Evolutionary conservation across 2,113 vertebrate species (phyloP), one percentile per base, ranked within the genome.

Genomic region (Marmota monax): DNA sequence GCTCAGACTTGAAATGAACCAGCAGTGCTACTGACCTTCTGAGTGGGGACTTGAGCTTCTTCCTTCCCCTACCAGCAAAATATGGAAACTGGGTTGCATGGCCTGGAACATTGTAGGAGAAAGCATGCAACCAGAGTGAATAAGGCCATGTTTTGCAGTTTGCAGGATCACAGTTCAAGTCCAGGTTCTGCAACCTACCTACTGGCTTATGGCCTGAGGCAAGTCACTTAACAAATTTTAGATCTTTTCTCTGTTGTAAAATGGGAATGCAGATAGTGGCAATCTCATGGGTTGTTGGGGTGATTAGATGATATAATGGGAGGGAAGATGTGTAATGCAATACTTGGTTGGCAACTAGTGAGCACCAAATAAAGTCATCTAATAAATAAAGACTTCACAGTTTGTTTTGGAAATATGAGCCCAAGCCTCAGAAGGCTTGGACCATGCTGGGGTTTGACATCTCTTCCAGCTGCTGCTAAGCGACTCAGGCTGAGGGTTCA

Each of bases 351-450:
- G 79, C 22, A 91, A 56, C 48, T 67, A 29, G 27, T 37, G 69
- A 79, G 18, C 20, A 25, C 45, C 83, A 69, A 34, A 83, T 77
- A 85, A 93, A 87, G 29, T 32, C 53, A 95, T 73, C 89, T 86
- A 61, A 73, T 78, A 77, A 92, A 92, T 73, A 85, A 90, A 96
- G 83, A 76, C 58, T 56, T 92, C 32, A n/a, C 9, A 12, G 65
- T 86, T 79, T 86, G 65, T 34, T 84, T 58, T n/a, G 16, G 51
- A 63, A 79, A 77, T 25, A 2, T 39, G 2, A 51, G 63, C 48
- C 42, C 63, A 32, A 39, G 79, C 70, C 84, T 88, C 86, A 23
- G 77, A 72, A 88, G 69, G 17, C 76, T 82, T 92, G 37, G 63
- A 51, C 70, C 51, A 18, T 42, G 17, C 53, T 22, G 3, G n/a